These are phyloP conservation scores for Eumerus sabulonum DNA, from an alignment of 2,888 invertebrate species.

Conservation along the genomic window DNA sequence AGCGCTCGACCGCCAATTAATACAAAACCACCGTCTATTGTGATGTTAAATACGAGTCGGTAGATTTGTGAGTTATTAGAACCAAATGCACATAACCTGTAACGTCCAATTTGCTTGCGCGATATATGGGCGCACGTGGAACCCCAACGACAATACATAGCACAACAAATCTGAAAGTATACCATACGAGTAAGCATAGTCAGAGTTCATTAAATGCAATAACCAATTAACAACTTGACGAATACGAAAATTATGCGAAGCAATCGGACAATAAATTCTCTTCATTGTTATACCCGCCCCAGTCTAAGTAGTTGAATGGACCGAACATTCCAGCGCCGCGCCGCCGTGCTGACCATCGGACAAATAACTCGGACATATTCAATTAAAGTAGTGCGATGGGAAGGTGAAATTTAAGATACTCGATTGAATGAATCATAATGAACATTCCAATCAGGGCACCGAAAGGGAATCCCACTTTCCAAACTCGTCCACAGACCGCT, in stretches of 20 bases:
- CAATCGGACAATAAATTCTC: constrained; percentile 25
- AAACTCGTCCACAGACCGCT: constrained; percentile 17
- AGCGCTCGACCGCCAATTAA: constrained; percentile 36
- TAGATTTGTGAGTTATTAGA: constrained; percentile 18
- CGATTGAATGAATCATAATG: background rate
- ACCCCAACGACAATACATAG: background rate
- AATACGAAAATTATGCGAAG: constrained; percentile 14
- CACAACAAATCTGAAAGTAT: background rate
- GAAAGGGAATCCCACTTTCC: no score
- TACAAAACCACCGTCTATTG: constrained; percentile 30
- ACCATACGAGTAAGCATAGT: background rate
- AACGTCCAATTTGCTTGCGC: constrained; percentile 36
- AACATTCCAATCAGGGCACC: no score
- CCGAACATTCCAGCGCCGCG: background rate
- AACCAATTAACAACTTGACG: constrained; percentile 18
- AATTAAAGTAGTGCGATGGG: constrained; percentile 29
- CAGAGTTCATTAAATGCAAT: constrained; percentile 17
- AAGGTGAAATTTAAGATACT: background rate
- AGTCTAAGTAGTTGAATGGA: background rate
- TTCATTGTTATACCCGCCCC: constrained; percentile 22
- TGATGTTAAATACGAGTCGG: constrained; percentile 29
- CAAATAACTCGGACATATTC: constrained; percentile 29
- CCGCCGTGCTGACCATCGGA: constrained; percentile 2
- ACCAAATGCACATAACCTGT: constrained; percentile 22
- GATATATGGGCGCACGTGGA: background rate